Evolutionary conservation across 2,888 invertebrate genomes (phyloP).

Genomic region (Patella ulyssiponensis): DNA sequence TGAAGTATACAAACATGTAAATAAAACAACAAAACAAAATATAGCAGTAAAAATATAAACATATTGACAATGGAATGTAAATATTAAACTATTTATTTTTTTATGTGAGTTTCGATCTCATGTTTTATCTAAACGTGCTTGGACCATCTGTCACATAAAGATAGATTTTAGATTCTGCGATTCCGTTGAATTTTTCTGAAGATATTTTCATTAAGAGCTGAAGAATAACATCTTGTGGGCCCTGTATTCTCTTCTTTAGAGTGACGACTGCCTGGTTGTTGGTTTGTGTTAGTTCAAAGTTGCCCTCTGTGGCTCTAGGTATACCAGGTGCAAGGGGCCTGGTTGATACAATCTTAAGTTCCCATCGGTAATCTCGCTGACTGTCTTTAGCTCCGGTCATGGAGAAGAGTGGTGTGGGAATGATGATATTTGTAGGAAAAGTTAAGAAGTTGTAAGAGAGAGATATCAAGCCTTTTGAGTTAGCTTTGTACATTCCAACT

Average conservation of each 20-base stretch:
- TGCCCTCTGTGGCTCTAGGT: constrained; percentile 61
- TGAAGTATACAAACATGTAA: neutral
- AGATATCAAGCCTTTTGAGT: constrained; percentile 87
- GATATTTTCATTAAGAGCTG: constrained; percentile 85
- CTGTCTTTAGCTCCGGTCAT: constrained; percentile 86
- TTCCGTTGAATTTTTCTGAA: constrained; percentile 79
- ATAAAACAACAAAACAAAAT: neutral
- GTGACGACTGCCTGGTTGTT: constrained; percentile 80
- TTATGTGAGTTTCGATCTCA: neutral
- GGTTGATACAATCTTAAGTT: constrained; percentile 78
- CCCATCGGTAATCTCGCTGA: constrained; percentile 82
- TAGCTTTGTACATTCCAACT: constrained; percentile 80
- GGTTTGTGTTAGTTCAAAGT: constrained; percentile 70
- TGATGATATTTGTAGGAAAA: constrained; percentile 80
- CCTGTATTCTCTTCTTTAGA: constrained; percentile 82
- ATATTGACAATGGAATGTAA: constrained; percentile 15
- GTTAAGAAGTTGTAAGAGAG: constrained; percentile 95
- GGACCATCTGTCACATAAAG: constrained; percentile 81
- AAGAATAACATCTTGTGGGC: constrained; percentile 92
- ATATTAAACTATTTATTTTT: neutral
- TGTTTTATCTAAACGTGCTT: neutral
- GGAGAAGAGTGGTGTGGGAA: constrained; percentile 83
- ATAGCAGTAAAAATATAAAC: neutral
- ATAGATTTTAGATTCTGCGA: constrained; percentile 87
- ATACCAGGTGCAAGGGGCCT: constrained; percentile 75